phyloP scores from a whole-genome alignment of 2,113 vertebrate genomes.

The Xiphorhynchus elegans region DNA sequence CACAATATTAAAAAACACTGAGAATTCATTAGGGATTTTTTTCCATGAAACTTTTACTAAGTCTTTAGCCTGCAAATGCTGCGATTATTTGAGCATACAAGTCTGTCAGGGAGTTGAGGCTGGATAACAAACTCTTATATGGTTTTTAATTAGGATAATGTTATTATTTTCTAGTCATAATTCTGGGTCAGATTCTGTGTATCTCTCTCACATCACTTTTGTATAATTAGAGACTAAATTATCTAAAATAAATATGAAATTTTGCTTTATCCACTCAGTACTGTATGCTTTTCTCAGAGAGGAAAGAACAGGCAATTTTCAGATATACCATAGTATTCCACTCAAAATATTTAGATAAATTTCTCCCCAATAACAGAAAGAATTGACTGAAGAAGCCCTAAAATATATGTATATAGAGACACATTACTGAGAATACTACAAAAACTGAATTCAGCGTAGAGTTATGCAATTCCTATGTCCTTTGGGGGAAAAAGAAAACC shows the following conservation, averaged over 20 bases:
- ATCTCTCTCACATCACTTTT: constrained; percentile 8
- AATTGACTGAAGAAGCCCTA: background rate
- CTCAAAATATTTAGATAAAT: background rate
- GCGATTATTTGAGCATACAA: background rate
- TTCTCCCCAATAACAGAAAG: background rate
- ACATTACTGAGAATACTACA: background rate
- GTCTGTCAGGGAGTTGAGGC: constrained; percentile 18
- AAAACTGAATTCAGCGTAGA: background rate
- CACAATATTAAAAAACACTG: constrained; percentile 48
- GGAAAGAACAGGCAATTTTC: background rate
- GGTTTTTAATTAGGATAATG: constrained; percentile 40
- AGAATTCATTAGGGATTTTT: constrained; percentile 39
- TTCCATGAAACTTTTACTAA: constrained; percentile 3
- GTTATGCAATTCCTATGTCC: background rate
- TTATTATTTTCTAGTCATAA: constrained; percentile 42
- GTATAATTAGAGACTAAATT: constrained; percentile 33
- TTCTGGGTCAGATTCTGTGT: constrained; percentile 18
- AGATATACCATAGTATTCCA: background rate
- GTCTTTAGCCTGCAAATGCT: constrained; percentile 33
- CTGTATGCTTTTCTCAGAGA: background rate
- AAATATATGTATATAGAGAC: background rate
- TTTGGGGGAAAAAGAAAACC: background rate
- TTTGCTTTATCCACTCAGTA: background rate
- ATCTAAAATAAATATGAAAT: constrained; percentile 36
- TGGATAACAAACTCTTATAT: constrained; percentile 14